Conservation (phyloP, 2,113 vertebrate species). For the Canis aureus region DNA sequence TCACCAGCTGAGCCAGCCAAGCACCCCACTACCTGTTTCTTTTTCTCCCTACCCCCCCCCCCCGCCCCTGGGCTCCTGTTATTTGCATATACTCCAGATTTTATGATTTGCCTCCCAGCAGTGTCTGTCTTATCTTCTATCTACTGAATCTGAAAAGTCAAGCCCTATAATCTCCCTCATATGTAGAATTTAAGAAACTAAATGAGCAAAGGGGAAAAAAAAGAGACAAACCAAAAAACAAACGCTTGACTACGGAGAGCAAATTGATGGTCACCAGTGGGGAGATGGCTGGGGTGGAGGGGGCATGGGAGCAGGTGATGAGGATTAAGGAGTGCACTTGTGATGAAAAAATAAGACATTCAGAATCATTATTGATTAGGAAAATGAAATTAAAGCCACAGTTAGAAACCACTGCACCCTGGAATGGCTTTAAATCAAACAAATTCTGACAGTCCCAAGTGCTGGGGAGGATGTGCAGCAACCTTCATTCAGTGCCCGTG, state of each 20-base stretch:
- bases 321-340: not conserved
- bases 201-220: not conserved
- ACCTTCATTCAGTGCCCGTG: not conserved
- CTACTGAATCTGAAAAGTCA: not conserved
- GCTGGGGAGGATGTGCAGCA: not conserved
- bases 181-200: not conserved
- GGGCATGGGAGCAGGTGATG: not conserved
- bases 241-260: not conserved
- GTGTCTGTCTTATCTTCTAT: not conserved
- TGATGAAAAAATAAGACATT: not conserved
- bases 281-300: not conserved
- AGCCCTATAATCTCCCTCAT: not conserved
- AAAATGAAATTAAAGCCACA: not conserved
- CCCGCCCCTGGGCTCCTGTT: not conserved
- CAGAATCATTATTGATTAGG: not conserved
- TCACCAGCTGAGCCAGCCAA: not conserved
- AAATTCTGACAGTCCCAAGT: not conserved
- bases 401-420: not conserved
- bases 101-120: not conserved
- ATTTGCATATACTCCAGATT: not conserved
- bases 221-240: not conserved
- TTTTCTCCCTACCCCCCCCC: not conserved
- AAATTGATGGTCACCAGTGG: not conserved
- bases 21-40: not conserved
- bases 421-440: not conserved